Percentiles rank a stretch among this genome's conserved stretches.
Evolutionary conservation across 2,797 vertebrate species (phyloP).

Genomic region (Acanthopagrus latus): DNA sequence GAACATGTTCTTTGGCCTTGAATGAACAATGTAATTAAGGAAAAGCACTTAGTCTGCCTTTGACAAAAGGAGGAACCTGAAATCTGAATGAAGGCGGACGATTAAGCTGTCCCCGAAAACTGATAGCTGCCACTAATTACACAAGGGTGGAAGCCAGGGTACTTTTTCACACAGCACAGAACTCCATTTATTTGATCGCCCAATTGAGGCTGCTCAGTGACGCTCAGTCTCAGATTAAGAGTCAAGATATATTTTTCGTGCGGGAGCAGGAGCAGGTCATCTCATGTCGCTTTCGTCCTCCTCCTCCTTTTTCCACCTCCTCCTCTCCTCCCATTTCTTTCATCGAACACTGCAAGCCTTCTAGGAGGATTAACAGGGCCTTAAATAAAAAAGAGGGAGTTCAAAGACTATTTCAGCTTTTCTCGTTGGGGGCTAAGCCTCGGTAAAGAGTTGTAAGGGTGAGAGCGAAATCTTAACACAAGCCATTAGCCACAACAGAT

Average conservation of each 20-base stretch:
- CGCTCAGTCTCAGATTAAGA: slow-evolving; percentile 58
- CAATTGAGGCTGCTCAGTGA: slow-evolving; percentile 66
- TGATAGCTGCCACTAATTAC: slow-evolving; percentile 75
- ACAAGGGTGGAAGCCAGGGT: slow-evolving; percentile 47
- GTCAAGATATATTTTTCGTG: slow-evolving; percentile 50
- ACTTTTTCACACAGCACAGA: slow-evolving; percentile 33
- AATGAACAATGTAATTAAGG: slow-evolving; percentile 70
- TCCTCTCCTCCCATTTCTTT: slow-evolving; percentile 36
- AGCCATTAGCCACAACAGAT: slow-evolving; percentile 68
- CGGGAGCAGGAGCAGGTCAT: slow-evolving; percentile 57
- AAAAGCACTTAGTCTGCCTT: slow-evolving; percentile 56
- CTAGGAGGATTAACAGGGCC: slow-evolving; percentile 66
- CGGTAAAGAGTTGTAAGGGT: slow-evolving; percentile 60
- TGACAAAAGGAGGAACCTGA: slow-evolving; percentile 65
- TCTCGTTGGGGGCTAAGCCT: slow-evolving; percentile 61
- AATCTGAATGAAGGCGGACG: slow-evolving; percentile 50
- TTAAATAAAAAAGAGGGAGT: slow-evolving; percentile 60
- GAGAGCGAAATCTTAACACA: slow-evolving; percentile 60
- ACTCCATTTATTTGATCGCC: slow-evolving; percentile 51
- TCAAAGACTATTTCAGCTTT: slow-evolving; percentile 61
- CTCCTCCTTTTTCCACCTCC: slow-evolving; percentile 2
- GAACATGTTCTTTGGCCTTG: slow-evolving; percentile 63
- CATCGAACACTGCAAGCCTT: slow-evolving; percentile 51
- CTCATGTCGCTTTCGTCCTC: slow-evolving; percentile 52
- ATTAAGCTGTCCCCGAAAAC: slow-evolving; percentile 66